Conservation (phyloP, 2,113 vertebrate species). For the Paramormyrops kingsleyae region DNA sequence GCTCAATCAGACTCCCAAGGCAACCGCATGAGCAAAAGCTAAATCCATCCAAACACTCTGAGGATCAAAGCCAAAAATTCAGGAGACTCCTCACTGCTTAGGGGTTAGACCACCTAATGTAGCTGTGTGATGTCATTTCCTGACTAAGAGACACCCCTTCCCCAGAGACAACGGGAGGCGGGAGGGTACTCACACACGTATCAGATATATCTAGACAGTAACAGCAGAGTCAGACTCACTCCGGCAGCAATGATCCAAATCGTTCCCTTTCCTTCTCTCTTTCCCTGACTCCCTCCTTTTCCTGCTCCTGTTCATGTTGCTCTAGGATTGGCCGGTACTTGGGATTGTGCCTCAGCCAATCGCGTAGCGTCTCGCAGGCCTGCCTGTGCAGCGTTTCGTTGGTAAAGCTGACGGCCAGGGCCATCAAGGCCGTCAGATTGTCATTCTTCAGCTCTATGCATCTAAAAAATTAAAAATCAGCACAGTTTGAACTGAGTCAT, state of each 20-base stretch:
- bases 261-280: slow-evolving; percentile 66
- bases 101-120: not conserved
- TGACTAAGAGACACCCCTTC: not conserved
- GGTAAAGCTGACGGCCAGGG: slow-evolving; percentile 92
- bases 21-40: not conserved
- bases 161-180: not conserved
- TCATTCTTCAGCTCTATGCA: slow-evolving; percentile 91
- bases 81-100: not conserved
- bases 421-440: slow-evolving; percentile 90
- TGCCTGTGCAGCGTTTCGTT: slow-evolving; percentile 95
- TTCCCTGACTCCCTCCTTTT: slow-evolving; percentile 35
- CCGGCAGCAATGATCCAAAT: slow-evolving; percentile 81
- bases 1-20: not conserved
- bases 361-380: slow-evolving; percentile 86
- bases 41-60: not conserved
- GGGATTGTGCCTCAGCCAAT: slow-evolving; percentile 84
- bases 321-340: slow-evolving; percentile 74
- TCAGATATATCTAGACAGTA: not conserved
- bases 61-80: not conserved
- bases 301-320: slow-evolving; percentile 48
- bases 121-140: not conserved
- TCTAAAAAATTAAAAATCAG: slow-evolving; percentile 46
- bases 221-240: slow-evolving; percentile 68
- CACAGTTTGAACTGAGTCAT: not conserved
- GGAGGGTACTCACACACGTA: not conserved